A percentile compares a stretch with the other conserved stretches of the same genome.
phyloP scores from a whole-genome alignment of 2,113 vertebrate species.

The Asarcornis scutulata region DNA sequence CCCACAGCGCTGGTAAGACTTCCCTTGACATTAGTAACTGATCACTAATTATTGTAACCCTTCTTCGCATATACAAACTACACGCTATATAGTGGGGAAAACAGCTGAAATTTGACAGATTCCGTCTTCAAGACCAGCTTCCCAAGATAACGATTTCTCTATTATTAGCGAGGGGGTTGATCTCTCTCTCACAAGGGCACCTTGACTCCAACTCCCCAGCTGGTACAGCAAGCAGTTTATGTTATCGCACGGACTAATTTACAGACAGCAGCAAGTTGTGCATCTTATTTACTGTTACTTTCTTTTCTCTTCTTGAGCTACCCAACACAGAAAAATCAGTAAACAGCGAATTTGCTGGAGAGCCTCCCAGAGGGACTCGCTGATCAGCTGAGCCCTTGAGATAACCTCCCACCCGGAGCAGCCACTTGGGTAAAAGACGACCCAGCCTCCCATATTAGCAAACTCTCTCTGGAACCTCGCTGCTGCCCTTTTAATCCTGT shows the following conservation, averaged over 20 bases:
- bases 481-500: not conserved
- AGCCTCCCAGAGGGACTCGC: not conserved
- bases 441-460: not conserved
- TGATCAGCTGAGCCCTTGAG: not conserved
- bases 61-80: constrained; percentile 55
- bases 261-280: constrained; percentile 33
- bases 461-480: not conserved
- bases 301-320: not conserved
- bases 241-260: constrained; percentile 56
- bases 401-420: not conserved
- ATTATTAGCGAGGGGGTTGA: constrained; percentile 55
- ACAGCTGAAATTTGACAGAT: constrained; percentile 81
- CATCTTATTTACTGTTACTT: fast-evolving
- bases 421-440: not conserved
- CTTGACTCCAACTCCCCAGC: constrained; percentile 66
- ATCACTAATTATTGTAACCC: constrained; percentile 27
- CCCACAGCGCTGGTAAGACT: not conserved
- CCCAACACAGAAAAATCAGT: not conserved
- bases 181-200: constrained; percentile 68
- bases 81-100: constrained; percentile 70
- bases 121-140: constrained; percentile 60
- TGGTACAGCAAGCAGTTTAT: constrained; percentile 64
- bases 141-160: constrained; percentile 69
- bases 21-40: not conserved
- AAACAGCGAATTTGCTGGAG: not conserved